Percentiles rank a stretch among this genome's conserved stretches.
Conservation (phyloP, 2,113 vertebrate genomes). For the Arizona elegans region DNA sequence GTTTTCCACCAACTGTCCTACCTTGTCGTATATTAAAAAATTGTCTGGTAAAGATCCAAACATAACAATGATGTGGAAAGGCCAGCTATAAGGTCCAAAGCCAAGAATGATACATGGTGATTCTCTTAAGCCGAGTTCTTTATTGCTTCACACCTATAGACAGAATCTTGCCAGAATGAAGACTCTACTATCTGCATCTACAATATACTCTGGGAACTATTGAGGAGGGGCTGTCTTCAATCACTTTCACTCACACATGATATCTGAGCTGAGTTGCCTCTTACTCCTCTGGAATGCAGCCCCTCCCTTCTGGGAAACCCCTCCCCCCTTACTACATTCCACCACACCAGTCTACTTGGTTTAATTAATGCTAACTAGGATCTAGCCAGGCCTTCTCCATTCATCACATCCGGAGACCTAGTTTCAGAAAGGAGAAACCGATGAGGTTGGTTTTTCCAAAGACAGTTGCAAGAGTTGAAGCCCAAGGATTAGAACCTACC, state of each 20-base stretch:
- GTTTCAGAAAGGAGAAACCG: not conserved
- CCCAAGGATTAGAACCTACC: constrained; percentile 59
- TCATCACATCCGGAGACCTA: too few species aligned
- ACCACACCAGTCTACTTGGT: not conserved
- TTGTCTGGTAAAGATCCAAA: not conserved
- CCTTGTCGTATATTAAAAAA: not conserved
- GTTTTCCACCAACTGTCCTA: not conserved
- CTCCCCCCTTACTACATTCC: not conserved
- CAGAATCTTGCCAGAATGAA: not conserved
- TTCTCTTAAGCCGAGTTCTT: not conserved
- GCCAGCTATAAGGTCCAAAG: not conserved
- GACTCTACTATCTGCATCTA: not conserved
- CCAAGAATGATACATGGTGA: not conserved
- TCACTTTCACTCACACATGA: not conserved
- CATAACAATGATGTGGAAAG: too few species aligned
- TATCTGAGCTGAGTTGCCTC: not conserved
- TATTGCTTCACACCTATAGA: not conserved
- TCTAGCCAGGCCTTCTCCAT: not conserved
- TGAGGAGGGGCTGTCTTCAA: not conserved
- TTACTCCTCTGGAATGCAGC: not conserved
- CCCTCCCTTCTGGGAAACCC: not conserved
- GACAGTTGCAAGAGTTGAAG: not conserved
- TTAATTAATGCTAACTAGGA: not conserved
- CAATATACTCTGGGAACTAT: not conserved
- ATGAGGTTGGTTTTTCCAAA: not conserved